Base-by-base conservation (phyloP, 2,797 vertebrate genomes). In the Odontamblyopus rebecca region DNA sequence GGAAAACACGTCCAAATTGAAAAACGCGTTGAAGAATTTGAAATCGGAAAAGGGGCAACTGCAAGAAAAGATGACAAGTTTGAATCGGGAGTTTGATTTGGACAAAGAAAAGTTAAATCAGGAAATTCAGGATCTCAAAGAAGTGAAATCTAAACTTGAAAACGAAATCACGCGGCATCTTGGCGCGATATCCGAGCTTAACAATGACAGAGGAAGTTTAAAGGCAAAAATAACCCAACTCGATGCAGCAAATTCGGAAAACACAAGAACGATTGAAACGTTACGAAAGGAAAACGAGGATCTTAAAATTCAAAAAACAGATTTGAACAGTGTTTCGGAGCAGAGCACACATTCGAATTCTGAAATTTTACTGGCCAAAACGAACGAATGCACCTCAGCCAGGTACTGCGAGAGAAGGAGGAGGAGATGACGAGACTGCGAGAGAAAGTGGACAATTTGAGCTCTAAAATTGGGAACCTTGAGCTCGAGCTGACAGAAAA, bases 281-380 rank as follows among this genome's bases (percentile, higher is more conserved):
- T 85, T 97, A 1, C 88, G 75, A 11, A 82, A 76, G 80, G 94
- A 95, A 27, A 96, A 94, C 68, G 91, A 93, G 23, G 74, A 86
- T 3, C 78, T 97, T 41, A 84, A 30, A 48, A 70, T 82, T 72
- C 87, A 77, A 71, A 80, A 79, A 11, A 82, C 86, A 1, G 89
- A 95, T 69, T 76, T 96, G 27, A 93, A 86, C 3, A 16, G 61
- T 60, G 79, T 86, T 75, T 51, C 95, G 0, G 66, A 96, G 71
- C 92, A 95, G 77, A 95, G 89, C 83, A 83, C 90, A 26, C 84
- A 84, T 65, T 93, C 93, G 0, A 80, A 90, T 74, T 88, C 92
- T 0, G 89, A 94, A 69, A 83, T 86, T 16, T 76, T 96, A 76
- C 76, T 90, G 50, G 90, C 90, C 35, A 96, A 94, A 85, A 94